Percentiles rank a stretch among this genome's conserved stretches.
Conservation (phyloP, 2,888 invertebrate species). For the Herminia tarsipennalis region DNA sequence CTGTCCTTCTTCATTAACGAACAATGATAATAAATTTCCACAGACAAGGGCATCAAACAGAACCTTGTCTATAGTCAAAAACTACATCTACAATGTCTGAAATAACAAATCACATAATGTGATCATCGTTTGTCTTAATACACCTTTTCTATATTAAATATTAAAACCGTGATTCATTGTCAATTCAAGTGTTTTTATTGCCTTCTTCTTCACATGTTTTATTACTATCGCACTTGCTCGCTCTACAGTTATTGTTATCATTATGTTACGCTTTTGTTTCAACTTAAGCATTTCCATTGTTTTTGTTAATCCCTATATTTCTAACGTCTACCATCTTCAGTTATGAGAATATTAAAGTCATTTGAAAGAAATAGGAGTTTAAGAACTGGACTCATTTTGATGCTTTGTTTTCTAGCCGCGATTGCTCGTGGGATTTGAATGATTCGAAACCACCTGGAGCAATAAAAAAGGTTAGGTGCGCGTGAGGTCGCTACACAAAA, state of each 20-base stretch:
- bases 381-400: slow-evolving; percentile 8
- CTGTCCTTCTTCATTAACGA: slow-evolving; percentile 17
- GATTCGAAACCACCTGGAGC: slow-evolving; percentile 55
- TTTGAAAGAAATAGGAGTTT: slow-evolving; percentile 1
- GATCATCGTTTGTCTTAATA: slow-evolving; percentile 36
- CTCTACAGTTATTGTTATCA: slow-evolving; percentile 51
- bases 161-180: slow-evolving; percentile 63
- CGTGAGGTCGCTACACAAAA: slow-evolving; percentile 65
- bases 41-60: slow-evolving; percentile 24
- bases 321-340: slow-evolving; percentile 8
- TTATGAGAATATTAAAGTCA: slow-evolving; percentile 1
- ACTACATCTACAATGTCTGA: slow-evolving; percentile 8
- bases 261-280: slow-evolving; percentile 47
- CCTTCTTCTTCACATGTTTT: slow-evolving; percentile 46
- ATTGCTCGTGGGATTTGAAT: slow-evolving; percentile 38
- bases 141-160: slow-evolving; percentile 40
- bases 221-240: slow-evolving; percentile 46
- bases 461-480: slow-evolving; percentile 51
- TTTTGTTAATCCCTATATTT: slow-evolving; percentile 18
- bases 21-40: slow-evolving; percentile 26
- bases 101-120: slow-evolving; percentile 27
- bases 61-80: slow-evolving; percentile 25
- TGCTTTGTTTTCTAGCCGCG: slow-evolving; percentile 16
- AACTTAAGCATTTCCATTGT: slow-evolving; percentile 26
- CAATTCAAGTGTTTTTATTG: slow-evolving; percentile 65